phyloP scores from a whole-genome alignment of 2,888 invertebrate genomes.

The Heteromyza rotundicornis region DNA sequence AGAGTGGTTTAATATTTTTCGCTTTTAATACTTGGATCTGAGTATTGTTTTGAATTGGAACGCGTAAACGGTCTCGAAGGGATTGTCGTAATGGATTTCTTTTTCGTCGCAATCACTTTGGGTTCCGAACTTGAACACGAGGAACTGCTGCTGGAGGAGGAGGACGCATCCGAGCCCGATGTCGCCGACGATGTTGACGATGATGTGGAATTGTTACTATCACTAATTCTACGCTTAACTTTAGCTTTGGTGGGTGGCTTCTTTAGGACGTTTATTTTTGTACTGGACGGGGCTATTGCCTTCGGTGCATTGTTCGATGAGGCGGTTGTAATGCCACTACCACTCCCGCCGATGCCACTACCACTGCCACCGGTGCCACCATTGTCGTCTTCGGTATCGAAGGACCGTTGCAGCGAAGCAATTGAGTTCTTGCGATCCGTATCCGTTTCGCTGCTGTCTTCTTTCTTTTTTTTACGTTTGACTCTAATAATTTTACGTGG shows the following conservation, averaged over 20 bases:
- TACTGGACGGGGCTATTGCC: neutral
- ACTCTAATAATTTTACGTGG: conserved; percentile 49
- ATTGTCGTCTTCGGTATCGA: conserved; percentile 21
- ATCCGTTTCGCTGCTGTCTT: conserved; percentile 34
- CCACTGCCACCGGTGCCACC: neutral
- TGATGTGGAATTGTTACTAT: conserved; percentile 6
- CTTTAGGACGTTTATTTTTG: neutral
- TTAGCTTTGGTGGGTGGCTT: neutral
- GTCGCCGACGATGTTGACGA: conserved; percentile 7
- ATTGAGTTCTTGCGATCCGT: conserved; percentile 38
- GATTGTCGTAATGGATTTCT: conserved; percentile 20
- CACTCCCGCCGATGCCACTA: neutral
- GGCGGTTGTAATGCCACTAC: neutral
- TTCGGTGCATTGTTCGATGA: neutral
- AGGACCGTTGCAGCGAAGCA: conserved; percentile 27
- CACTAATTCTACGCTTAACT: neutral
- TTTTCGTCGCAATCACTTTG: conserved; percentile 32
- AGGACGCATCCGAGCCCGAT: neutral
- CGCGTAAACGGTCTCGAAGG: conserved; percentile 34
- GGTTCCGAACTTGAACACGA: conserved; percentile 20
- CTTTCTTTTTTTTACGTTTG: conserved; percentile 46
- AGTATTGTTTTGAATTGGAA: conserved; percentile 49
- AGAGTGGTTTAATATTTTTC: neutral
- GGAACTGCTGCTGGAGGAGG: conserved; percentile 4
- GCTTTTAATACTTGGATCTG: conserved; percentile 60